Conservation (phyloP, 2,888 invertebrate genomes). For the Pocota personata region DNA sequence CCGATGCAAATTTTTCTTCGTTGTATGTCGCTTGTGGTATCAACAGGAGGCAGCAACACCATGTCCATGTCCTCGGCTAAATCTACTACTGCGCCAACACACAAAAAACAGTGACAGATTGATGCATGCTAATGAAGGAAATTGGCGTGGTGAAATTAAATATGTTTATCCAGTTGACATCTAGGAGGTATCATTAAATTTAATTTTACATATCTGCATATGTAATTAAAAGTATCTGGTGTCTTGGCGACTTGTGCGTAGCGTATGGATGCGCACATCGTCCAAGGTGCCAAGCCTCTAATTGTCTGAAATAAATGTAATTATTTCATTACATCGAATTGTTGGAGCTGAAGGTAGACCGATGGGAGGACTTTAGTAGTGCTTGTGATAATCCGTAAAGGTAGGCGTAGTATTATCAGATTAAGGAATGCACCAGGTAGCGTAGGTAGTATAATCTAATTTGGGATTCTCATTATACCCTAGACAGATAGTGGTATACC, state of each 20-base stretch:
- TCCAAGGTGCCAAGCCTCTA: constrained; percentile 35
- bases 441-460: no score
- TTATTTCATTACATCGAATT: constrained; percentile 18
- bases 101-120: constrained; percentile 61
- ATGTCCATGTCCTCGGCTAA: constrained; percentile 50
- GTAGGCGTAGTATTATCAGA: no score
- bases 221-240: constrained; percentile 34
- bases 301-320: constrained; percentile 41
- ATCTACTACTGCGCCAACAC: constrained; percentile 20
- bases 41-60: constrained; percentile 52
- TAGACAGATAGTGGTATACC: no score
- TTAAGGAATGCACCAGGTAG: no score
- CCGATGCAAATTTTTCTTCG: constrained; percentile 46
- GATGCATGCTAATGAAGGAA: constrained; percentile 70
- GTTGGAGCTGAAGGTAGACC: no score
- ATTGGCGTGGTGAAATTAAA: constrained; percentile 58
- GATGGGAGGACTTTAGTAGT: no score
- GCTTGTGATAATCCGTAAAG: no score
- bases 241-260: background rate
- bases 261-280: constrained; percentile 22
- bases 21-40: constrained; percentile 18
- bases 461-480: no score
- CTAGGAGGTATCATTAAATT: constrained; percentile 59
- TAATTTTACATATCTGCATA: constrained; percentile 49
- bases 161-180: constrained; percentile 58